Evolutionary conservation across 53 echinoderm and acorn worm species (phyloP), one percentile per base, ranked within the genome.

Genomic region (Stichopus horrens): DNA sequence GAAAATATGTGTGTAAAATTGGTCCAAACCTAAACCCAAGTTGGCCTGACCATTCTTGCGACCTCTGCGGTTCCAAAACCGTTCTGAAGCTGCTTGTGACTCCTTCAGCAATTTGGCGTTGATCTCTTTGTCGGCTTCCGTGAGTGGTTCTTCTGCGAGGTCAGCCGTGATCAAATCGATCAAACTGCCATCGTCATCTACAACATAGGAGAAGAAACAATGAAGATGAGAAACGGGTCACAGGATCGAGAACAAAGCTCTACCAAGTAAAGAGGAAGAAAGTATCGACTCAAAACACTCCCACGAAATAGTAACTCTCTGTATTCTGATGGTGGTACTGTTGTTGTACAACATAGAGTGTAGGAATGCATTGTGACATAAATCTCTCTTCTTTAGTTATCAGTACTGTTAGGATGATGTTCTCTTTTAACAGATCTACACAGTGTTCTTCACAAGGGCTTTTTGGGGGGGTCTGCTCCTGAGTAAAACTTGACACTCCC

Each of bases 11-110:
- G n/a, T n/a, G 11, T 1, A 54, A 14, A 53, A 18, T 14, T 16
- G 52, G 7, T 54, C 7, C 77, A 9, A 76, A 51, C 54, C 52
- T 54, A 76, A 37, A n/a, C 77, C 77, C 11, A 54, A 7, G 13
- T 51, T 1, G 52, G 77, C 51, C 14, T 76, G 77, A 23, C 67
- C 85, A 85, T 85, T 18, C 74, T 83, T 79, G 57, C 99, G 90
- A 57, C 96, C 96, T 83, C 93, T 86, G 56, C 99, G 88, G 60
- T 92, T 99, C 83, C 92, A 89, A 83, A 94, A 94, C 89, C 93
- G 93, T 76, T 99, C 95, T 4, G 96, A 93, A 5, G 93, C 93
- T 67, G 89, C 88, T 83, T 90, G 93, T 21, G 99, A 91, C 18
- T 94, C 99, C 22, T 88, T 89, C 74, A 99, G 86, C 20, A 99